Percentiles rank a stretch among this genome's conserved stretches.
These are phyloP conservation scores for Ophiodon elongatus DNA, from an alignment of 2,113 vertebrate species.

Conservation along the genomic window DNA sequence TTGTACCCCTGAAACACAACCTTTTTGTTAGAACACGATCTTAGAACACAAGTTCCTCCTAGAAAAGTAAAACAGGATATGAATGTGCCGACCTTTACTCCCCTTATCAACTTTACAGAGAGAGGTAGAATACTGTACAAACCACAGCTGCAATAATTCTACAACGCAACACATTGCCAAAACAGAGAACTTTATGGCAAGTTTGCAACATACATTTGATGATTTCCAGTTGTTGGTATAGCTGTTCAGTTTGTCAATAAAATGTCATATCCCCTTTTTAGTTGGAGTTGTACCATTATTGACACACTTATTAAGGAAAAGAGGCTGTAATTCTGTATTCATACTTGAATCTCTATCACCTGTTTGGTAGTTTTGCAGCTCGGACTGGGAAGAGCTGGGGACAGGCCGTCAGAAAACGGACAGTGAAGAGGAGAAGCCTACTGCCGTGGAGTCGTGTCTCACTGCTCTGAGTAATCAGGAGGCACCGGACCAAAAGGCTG, in stretches of 20 bases:
- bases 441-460: slow-evolving; percentile 60
- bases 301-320: background rate
- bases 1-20: background rate
- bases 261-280: background rate
- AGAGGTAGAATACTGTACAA: background rate
- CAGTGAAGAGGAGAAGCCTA: slow-evolving; percentile 55
- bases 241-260: background rate
- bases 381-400: slow-evolving; percentile 74
- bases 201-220: background rate
- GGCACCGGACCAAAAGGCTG: slow-evolving; percentile 45
- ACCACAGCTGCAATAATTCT: background rate
- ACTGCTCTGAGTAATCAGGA: slow-evolving; percentile 66
- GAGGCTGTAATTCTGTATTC: background rate
- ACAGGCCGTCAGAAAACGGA: slow-evolving; percentile 52
- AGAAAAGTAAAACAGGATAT: background rate
- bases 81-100: background rate
- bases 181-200: background rate
- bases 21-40: background rate
- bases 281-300: background rate
- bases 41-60: background rate
- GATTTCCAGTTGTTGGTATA: background rate
- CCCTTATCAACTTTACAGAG: background rate
- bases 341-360: background rate
- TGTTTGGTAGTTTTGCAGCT: slow-evolving; percentile 73
- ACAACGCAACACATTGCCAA: background rate